These are phyloP conservation scores for Pseudochaenichthys georgianus DNA, from an alignment of 2,797 vertebrate genomes.

Conservation along the genomic window DNA sequence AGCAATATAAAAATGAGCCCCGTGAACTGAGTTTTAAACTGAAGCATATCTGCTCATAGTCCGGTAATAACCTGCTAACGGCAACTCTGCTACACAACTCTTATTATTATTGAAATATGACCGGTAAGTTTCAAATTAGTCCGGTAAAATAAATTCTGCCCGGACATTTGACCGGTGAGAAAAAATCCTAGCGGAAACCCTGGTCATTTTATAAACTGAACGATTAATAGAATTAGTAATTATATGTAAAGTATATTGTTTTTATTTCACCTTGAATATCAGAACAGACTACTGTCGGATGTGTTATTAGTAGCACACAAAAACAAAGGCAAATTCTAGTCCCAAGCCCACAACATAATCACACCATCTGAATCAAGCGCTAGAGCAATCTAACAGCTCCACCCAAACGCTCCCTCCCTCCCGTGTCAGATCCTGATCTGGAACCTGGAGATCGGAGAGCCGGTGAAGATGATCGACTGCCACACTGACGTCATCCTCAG, in stretches of 20 bases:
- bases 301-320: background rate
- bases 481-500: slow-evolving; percentile 96
- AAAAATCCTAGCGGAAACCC: no score
- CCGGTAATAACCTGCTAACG: no score
- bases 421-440: slow-evolving; percentile 93
- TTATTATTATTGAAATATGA: no score
- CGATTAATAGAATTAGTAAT: background rate
- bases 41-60: no score
- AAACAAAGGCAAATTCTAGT: background rate
- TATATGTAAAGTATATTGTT: background rate
- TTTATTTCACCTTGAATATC: background rate
- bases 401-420: slow-evolving; percentile 11
- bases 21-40: no score
- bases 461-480: slow-evolving; percentile 99
- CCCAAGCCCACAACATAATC: background rate
- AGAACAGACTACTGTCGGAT: background rate
- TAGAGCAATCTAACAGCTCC: background rate
- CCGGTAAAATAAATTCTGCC: no score
- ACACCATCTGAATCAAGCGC: background rate
- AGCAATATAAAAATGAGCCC: no score
- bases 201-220: slow-evolving; percentile 1
- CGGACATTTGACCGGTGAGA: no score
- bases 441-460: slow-evolving; percentile 96
- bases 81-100: no score
- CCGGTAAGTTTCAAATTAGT: no score